phyloP scores from a whole-genome alignment of 2,888 invertebrate genomes.

The Andrena bucephala region DNA sequence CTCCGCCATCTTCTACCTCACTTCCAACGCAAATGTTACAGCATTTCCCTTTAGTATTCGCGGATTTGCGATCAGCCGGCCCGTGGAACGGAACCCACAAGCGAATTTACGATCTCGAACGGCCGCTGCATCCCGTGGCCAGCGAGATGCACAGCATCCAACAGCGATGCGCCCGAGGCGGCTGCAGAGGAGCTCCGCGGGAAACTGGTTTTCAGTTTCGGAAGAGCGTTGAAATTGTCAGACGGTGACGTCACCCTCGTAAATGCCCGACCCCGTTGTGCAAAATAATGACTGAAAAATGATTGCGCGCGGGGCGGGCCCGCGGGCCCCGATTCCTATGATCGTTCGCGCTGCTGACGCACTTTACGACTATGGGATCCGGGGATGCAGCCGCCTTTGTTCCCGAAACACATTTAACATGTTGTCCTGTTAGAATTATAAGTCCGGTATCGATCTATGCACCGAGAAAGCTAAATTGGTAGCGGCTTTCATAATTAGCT shows the following conservation, averaged over 20 bases:
- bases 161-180: slow-evolving; percentile 57
- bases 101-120: slow-evolving; percentile 51
- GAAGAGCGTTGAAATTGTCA: slow-evolving; percentile 80
- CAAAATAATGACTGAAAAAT: slow-evolving; percentile 70
- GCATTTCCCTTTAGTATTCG: background rate
- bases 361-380: background rate
- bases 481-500: no score
- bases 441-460: no score
- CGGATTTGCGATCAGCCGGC: background rate
- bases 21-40: background rate
- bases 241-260: slow-evolving; percentile 80
- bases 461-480: no score
- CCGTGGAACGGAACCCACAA: slow-evolving; percentile 40
- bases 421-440: no score
- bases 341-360: background rate
- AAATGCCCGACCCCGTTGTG: slow-evolving; percentile 58
- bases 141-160: slow-evolving; percentile 27
- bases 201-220: slow-evolving; percentile 82
- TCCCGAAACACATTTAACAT: no score
- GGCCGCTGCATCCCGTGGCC: slow-evolving; percentile 15
- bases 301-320: slow-evolving; percentile 3
- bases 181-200: slow-evolving; percentile 60
- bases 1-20: background rate
- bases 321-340: background rate
- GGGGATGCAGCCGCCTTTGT: no score